Evolutionary conservation across 37 sponge, comb jelly and placozoan species (phyloP).

Genomic region (Eunapius fragilis): DNA sequence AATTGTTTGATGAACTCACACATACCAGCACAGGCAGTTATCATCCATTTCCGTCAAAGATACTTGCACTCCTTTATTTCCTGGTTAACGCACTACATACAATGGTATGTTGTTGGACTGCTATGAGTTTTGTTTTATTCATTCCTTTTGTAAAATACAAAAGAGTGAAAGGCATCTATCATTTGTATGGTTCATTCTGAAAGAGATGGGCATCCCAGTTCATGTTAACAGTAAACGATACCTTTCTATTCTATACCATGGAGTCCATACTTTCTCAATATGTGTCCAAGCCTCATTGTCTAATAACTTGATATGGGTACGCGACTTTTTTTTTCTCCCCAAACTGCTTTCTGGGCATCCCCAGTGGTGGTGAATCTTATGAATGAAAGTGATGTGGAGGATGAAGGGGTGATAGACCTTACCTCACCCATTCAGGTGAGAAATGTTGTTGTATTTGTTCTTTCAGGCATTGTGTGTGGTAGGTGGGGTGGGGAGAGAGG

Average conservation of each 20-base stretch:
- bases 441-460: too few species aligned
- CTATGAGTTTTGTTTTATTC: neutral
- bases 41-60: constrained; percentile 9
- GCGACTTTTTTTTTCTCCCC: too few species aligned
- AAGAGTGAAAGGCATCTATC: neutral
- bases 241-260: neutral
- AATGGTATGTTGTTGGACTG: constrained; percentile 2
- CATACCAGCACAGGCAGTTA: neutral
- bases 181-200: neutral
- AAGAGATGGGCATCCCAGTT: neutral
- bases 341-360: too few species aligned
- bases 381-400: constrained; percentile 44
- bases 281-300: neutral
- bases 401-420: constrained; percentile 25
- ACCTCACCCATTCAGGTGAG: constrained; percentile 23
- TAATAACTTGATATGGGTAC: neutral
- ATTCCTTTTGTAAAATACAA: neutral
- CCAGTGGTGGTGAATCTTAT: constrained; percentile 29
- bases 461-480: too few species aligned
- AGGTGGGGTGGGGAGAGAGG: too few species aligned
- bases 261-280: neutral
- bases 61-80: constrained; percentile 13
- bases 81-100: constrained; percentile 18
- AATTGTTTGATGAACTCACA: neutral
- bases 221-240: neutral